Evolutionary conservation across 1,140 invertebrate species (phyloP).

Genomic region (Megalopta genalis): DNA sequence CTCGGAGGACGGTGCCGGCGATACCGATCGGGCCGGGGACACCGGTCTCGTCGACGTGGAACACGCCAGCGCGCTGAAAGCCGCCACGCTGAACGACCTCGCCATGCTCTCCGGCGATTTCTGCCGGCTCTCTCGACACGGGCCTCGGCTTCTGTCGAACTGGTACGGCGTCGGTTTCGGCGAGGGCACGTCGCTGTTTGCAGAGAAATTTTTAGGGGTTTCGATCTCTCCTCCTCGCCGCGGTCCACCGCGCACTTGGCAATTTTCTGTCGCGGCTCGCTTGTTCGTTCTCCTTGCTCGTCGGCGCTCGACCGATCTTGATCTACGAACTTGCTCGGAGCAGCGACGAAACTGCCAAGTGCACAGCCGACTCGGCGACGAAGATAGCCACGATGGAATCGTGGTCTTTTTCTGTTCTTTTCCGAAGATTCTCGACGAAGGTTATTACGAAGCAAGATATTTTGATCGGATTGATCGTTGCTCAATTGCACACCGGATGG

Average conservation of each 20-base stretch:
- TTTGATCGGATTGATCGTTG: too few species aligned
- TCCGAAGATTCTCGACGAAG: too few species aligned
- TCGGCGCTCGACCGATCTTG: too few species aligned
- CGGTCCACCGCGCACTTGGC: not conserved
- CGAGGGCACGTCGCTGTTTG: slow-evolving; percentile 27
- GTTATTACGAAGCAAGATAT: too few species aligned
- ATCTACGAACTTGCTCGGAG: not conserved
- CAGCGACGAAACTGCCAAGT: not conserved
- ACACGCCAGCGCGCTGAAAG: slow-evolving; percentile 40
- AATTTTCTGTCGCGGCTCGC: not conserved
- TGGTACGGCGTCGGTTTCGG: slow-evolving; percentile 41
- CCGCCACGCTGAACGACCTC: slow-evolving; percentile 40
- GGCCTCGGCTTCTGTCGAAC: not conserved
- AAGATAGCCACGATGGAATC: too few species aligned
- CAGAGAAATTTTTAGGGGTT: not conserved
- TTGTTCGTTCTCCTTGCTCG: not conserved
- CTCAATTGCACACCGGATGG: too few species aligned
- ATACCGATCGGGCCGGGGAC: slow-evolving; percentile 55
- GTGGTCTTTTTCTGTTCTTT: too few species aligned
- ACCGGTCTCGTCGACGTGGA: slow-evolving; percentile 45
- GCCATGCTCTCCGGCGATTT: slow-evolving; percentile 51
- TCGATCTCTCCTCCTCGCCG: not conserved
- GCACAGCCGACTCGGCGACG: not conserved
- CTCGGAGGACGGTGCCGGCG: slow-evolving; percentile 45
- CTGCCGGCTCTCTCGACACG: not conserved